Percentiles rank a stretch among this genome's conserved stretches.
phyloP scores from a whole-genome alignment of 2,113 vertebrate genomes.

The Sphyrna mokarran region DNA sequence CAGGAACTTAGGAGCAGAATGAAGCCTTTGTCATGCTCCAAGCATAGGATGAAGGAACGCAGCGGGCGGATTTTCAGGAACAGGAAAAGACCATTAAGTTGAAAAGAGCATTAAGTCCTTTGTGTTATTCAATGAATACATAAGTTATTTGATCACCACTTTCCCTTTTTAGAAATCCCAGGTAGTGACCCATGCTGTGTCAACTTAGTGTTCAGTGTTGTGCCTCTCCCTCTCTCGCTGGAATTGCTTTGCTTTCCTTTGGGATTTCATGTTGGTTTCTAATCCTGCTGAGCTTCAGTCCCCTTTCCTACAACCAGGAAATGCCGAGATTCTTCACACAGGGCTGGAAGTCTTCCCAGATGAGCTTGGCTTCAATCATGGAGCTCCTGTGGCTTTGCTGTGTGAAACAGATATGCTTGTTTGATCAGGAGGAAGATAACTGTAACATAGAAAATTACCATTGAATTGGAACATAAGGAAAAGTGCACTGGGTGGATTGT shows the following conservation, averaged over 20 bases:
- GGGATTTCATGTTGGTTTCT: background rate
- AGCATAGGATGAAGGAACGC: background rate
- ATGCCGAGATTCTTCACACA: background rate
- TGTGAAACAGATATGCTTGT: slow-evolving; percentile 6
- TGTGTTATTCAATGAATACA: background rate
- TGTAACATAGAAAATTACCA: background rate
- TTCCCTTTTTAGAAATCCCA: background rate
- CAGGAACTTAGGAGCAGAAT: background rate
- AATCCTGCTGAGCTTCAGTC: background rate
- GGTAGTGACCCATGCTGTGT: background rate
- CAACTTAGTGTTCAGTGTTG: background rate
- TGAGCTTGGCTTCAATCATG: background rate
- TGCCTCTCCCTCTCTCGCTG: background rate
- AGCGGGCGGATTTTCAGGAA: background rate
- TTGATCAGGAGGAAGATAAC: background rate
- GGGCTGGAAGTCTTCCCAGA: slow-evolving; percentile 25
- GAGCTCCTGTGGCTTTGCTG: background rate
- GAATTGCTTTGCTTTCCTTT: background rate
- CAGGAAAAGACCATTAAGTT: background rate
- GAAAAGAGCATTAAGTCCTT: background rate
- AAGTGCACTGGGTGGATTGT: background rate
- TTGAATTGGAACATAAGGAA: background rate
- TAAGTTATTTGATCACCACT: background rate
- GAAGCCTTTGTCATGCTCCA: background rate
- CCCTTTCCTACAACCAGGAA: background rate